A percentile compares a stretch with the other conserved stretches of the same genome.
phyloP scores from a whole-genome alignment of 2,888 invertebrate species.

The Disparrhopalites patrizii region DNA sequence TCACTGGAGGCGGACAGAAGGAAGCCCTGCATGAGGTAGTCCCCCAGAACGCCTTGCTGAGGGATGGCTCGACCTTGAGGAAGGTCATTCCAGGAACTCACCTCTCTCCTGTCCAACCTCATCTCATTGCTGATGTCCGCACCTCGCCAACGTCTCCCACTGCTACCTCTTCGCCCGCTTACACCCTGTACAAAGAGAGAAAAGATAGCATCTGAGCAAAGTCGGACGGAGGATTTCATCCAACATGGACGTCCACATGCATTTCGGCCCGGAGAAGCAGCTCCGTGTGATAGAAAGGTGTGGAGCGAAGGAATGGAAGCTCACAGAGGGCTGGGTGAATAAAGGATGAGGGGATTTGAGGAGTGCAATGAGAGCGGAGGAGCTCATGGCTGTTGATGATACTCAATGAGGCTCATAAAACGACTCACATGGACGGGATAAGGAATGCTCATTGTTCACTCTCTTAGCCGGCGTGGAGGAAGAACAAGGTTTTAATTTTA shows the following conservation, averaged over 20 bases:
- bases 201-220: neutral
- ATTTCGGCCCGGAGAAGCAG: no score
- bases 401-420: neutral
- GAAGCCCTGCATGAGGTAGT: slow-evolving; percentile 88
- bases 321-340: no score
- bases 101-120: slow-evolving; percentile 14
- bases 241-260: no score
- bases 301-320: neutral
- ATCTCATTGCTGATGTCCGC: neutral
- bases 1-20: slow-evolving; percentile 56
- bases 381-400: no score
- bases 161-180: slow-evolving; percentile 21
- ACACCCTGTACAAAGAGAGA: slow-evolving; percentile 15
- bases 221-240: neutral
- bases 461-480: neutral
- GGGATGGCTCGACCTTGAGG: slow-evolving; percentile 52
- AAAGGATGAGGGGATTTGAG: neutral
- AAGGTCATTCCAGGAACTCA: slow-evolving; percentile 32
- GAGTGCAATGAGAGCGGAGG: neutral
- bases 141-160: slow-evolving; percentile 14
- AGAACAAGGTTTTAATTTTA: slow-evolving; percentile 22
- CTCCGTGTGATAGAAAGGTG: neutral
- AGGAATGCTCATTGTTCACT: neutral
- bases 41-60: slow-evolving; percentile 50
- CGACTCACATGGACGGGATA: neutral